phyloP scores from a whole-genome alignment of 2,797 vertebrate species.

The Hippoglossus hippoglossus region DNA sequence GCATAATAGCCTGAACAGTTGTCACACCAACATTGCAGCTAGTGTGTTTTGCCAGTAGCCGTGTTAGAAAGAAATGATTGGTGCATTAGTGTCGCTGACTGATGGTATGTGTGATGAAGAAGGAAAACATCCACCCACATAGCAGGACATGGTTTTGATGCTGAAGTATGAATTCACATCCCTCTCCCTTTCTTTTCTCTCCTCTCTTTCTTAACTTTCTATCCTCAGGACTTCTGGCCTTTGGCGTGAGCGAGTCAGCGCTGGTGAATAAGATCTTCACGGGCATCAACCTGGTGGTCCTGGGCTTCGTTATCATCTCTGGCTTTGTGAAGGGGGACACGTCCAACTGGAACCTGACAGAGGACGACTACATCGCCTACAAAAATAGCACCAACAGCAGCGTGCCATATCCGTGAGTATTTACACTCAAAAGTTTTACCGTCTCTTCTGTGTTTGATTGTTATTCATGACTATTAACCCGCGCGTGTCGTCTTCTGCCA shows the following conservation, averaged over 20 bases:
- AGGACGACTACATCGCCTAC: slow-evolving; percentile 68
- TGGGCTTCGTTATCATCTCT: slow-evolving; percentile 91
- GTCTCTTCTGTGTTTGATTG: not conserved
- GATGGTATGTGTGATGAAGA: slow-evolving; percentile 40
- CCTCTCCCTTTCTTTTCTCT: not conserved
- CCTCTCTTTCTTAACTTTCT: not conserved
- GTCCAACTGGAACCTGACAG: slow-evolving; percentile 89
- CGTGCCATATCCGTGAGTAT: slow-evolving; percentile 27
- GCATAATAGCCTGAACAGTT: slow-evolving; percentile 33
- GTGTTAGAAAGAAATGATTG: slow-evolving; percentile 34
- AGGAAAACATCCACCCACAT: slow-evolving; percentile 58
- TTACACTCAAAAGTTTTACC: not conserved
- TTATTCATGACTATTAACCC: not conserved
- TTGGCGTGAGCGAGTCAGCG: slow-evolving; percentile 95
- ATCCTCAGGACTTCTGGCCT: slow-evolving; percentile 87
- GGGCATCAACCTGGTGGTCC: slow-evolving; percentile 91
- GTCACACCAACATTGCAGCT: slow-evolving; percentile 42
- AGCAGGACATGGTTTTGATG: slow-evolving; percentile 40
- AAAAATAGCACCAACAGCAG: slow-evolving; percentile 43
- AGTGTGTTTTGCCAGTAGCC: slow-evolving; percentile 26
- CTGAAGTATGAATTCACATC: slow-evolving; percentile 25
- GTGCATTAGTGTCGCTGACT: slow-evolving; percentile 46
- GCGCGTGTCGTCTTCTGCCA: slow-evolving; percentile 1
- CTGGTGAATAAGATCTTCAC: slow-evolving; percentile 98
- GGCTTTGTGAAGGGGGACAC: slow-evolving; percentile 92